phyloP scores from a whole-genome alignment of 2,797 vertebrate genomes.

The Pteronotus mesoamericanus region DNA sequence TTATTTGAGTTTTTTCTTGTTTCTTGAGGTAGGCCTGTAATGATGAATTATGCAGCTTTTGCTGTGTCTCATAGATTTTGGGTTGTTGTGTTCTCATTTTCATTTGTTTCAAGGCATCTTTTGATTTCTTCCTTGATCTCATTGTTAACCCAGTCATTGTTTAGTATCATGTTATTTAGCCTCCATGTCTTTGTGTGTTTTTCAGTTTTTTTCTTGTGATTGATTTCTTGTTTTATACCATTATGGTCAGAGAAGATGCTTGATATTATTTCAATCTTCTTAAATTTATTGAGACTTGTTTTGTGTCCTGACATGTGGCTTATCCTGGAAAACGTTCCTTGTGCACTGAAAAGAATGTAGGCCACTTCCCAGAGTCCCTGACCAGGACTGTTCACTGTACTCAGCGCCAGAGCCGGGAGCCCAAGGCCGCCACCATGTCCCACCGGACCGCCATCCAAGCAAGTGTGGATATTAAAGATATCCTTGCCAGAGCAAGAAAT shows the following conservation, averaged over 20 bases:
- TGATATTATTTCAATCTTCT: neutral
- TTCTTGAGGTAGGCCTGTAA: neutral
- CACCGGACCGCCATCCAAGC: slow-evolving; percentile 77
- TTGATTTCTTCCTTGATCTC: neutral
- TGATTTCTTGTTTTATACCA: neutral
- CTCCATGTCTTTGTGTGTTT: neutral
- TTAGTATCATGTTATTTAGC: neutral
- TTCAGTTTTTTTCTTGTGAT: neutral
- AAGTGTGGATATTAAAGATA: slow-evolving; percentile 90
- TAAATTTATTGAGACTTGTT: neutral
- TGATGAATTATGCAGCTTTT: neutral
- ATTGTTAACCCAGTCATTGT: neutral
- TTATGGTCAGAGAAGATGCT: neutral
- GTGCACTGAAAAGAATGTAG: neutral
- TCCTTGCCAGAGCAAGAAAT: slow-evolving; percentile 90
- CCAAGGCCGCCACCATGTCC: neutral
- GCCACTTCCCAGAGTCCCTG: neutral
- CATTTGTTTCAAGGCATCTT: neutral
- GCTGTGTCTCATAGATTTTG: neutral
- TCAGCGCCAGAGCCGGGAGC: neutral
- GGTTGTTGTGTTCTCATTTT: neutral
- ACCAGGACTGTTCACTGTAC: neutral
- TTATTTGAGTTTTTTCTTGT: neutral
- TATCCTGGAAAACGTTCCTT: neutral
- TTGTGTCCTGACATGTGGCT: neutral